phyloP scores from a whole-genome alignment of 2,797 vertebrate species.

The Neopelma chrysocephalum region DNA sequence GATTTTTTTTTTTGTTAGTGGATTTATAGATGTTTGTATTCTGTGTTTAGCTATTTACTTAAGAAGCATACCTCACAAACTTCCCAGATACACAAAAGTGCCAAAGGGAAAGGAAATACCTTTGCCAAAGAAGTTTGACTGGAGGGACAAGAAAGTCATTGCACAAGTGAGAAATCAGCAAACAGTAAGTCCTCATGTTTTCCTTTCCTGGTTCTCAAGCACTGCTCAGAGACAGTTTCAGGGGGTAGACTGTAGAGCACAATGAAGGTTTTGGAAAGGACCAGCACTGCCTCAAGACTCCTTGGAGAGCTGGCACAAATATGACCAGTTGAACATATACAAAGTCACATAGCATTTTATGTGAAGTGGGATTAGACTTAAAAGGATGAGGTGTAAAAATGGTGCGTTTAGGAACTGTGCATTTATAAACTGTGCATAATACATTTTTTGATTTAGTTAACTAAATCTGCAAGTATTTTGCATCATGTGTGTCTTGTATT shows the following conservation, averaged over 20 bases:
- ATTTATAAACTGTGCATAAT: neutral
- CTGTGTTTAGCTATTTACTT: conserved; percentile 83
- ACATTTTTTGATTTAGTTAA: neutral
- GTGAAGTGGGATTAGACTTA: neutral
- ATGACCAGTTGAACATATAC: neutral
- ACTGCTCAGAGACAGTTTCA: neutral
- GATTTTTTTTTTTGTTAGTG: neutral
- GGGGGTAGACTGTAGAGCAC: neutral
- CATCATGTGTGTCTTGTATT: neutral
- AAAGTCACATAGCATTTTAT: neutral
- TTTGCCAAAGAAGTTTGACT: conserved; percentile 87
- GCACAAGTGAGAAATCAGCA: conserved; percentile 86
- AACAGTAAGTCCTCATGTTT: conserved; percentile 74
- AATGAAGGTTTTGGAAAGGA: neutral
- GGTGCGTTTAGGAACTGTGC: neutral
- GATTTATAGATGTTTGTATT: conserved; percentile 29
- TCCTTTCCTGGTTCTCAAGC: neutral
- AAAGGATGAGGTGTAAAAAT: neutral
- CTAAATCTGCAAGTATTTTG: neutral
- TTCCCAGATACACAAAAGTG: conserved; percentile 70
- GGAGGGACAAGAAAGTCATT: conserved; percentile 86
- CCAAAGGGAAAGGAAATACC: conserved; percentile 15
- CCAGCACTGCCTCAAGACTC: neutral
- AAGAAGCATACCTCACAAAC: conserved; percentile 71
- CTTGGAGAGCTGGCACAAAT: neutral